Evolutionary conservation across 2,113 vertebrate genomes (phyloP).

Genomic region (Epinephelus moara): DNA sequence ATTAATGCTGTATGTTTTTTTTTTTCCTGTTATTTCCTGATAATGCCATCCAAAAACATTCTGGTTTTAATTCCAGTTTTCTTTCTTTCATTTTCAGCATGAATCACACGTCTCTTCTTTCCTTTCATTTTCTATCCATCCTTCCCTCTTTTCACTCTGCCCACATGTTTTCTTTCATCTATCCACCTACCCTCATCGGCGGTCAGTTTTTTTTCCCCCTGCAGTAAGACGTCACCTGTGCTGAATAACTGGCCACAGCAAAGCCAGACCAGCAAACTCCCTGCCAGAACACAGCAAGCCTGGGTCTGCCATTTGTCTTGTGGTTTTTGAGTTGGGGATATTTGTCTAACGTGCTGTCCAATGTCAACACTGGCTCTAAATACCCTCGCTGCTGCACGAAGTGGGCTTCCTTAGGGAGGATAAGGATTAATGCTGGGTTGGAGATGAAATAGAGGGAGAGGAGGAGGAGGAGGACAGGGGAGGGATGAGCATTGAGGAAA

Average conservation of each 20-base stretch:
- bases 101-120: conserved; percentile 29
- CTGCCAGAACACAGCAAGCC: conserved; percentile 73
- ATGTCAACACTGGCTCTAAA: conserved; percentile 83
- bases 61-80: conserved; percentile 18
- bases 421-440: conserved; percentile 67
- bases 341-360: conserved; percentile 81
- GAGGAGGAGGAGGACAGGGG: conserved; percentile 37
- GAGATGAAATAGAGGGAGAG: conserved; percentile 46
- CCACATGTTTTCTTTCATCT: conserved; percentile 52
- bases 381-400: conserved; percentile 73
- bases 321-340: conserved; percentile 79
- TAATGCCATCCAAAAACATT: conserved; percentile 54
- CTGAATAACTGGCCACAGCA: conserved; percentile 63
- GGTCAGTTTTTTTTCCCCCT: conserved; percentile 38
- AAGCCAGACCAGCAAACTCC: conserved; percentile 59
- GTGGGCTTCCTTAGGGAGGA: conserved; percentile 76
- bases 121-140: conserved; percentile 36
- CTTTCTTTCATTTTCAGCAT: conserved; percentile 25
- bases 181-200: conserved; percentile 26
- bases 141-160: neutral
- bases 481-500: conserved; percentile 50
- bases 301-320: conserved; percentile 81
- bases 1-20: neutral
- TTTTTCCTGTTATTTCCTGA: conserved; percentile 3
- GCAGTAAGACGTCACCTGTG: conserved; percentile 77